Evolutionary conservation across 2,113 vertebrate species (phyloP).

Genomic region (Urocolius indicus): DNA sequence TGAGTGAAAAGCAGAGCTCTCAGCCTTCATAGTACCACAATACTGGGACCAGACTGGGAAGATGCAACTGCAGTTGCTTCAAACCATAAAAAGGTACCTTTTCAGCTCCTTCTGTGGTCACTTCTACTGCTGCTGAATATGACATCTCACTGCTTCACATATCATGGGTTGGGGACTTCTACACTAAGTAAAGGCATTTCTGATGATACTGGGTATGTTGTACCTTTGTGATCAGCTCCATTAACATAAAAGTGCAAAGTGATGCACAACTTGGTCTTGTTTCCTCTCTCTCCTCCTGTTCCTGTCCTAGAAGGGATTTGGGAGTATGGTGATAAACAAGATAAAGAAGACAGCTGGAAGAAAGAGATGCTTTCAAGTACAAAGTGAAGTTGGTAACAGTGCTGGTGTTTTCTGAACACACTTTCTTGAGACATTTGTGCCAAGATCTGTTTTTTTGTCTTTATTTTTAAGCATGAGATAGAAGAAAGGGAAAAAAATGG

Average conservation of each 20-base stretch:
- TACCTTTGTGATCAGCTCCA: neutral
- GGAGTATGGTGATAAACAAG: neutral
- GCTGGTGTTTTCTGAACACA: neutral
- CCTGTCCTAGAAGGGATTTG: neutral
- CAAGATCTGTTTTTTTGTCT: neutral
- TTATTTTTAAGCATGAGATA: neutral
- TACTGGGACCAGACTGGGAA: neutral
- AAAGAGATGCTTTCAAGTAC: neutral
- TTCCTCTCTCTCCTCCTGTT: neutral
- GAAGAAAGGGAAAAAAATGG: neutral
- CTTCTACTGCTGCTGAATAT: neutral
- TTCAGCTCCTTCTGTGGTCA: neutral
- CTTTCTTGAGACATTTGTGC: neutral
- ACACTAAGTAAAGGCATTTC: neutral
- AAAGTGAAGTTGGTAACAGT: neutral
- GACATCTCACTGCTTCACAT: neutral
- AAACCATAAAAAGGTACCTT: too few relatives aligned
- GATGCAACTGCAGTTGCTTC: neutral
- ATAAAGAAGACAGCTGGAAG: neutral
- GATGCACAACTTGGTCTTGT: neutral
- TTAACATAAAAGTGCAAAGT: neutral
- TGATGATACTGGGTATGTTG: neutral
- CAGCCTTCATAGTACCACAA: neutral
- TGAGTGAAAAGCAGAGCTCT: neutral
- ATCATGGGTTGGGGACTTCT: neutral